Evolutionary conservation across 2,113 vertebrate genomes (phyloP).

Genomic region (Lophura nycthemera): DNA sequence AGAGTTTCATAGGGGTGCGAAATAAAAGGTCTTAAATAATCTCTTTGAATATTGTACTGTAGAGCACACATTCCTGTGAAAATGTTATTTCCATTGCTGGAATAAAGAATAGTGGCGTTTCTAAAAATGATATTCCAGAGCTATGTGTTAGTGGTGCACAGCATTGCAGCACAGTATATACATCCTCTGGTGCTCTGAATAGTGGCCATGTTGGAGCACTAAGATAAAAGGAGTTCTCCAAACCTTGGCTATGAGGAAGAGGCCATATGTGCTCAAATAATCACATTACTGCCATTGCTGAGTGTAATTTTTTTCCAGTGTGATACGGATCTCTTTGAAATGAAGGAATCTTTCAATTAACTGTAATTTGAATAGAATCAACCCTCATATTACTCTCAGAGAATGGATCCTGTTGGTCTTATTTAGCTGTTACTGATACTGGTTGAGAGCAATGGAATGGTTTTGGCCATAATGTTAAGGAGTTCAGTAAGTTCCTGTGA

Average conservation of each 20-base stretch:
- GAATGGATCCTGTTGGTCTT: not conserved
- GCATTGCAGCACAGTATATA: not conserved
- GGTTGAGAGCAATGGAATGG: not conserved
- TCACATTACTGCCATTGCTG: not conserved
- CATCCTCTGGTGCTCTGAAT: not conserved
- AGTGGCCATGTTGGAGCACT: not conserved
- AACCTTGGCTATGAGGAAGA: not conserved
- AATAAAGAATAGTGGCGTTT: not conserved
- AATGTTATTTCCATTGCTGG: not conserved
- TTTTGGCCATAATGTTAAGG: not conserved
- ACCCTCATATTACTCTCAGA: not conserved
- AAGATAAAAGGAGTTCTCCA: not conserved
- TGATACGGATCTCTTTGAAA: not conserved
- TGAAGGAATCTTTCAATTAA: not conserved
- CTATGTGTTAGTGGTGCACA: not conserved
- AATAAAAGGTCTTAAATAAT: not conserved
- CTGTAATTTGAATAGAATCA: not conserved
- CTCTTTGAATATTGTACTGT: not conserved
- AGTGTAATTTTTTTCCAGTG: not conserved
- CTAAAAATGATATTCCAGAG: not conserved
- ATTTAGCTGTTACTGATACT: not conserved
- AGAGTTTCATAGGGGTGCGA: not conserved
- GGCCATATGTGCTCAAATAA: not conserved
- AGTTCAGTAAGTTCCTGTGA: not conserved
- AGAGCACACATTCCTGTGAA: not conserved